These are phyloP conservation scores for Pyrrhura leucotis DNA, from an alignment of 2,797 vertebrate species.

Conservation along the genomic window DNA sequence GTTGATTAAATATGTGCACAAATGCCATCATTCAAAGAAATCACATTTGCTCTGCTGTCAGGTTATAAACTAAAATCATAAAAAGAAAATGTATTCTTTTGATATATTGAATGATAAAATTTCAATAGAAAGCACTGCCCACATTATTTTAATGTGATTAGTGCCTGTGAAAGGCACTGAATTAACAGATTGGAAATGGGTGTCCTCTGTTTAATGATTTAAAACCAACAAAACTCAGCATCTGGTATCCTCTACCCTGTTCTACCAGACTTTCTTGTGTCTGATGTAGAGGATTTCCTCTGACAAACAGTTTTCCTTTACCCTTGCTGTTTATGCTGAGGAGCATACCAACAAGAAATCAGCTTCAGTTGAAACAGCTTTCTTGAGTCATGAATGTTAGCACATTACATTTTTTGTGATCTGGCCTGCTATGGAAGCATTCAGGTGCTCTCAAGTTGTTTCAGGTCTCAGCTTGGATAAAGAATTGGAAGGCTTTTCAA, in stretches of 20 bases:
- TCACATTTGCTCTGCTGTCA: constrained; percentile 64
- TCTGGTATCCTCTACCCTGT: background rate
- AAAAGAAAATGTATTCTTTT: constrained; percentile 47
- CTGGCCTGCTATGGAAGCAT: background rate
- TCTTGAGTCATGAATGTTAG: background rate
- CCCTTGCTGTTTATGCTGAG: background rate
- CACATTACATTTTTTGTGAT: background rate
- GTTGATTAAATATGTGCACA: constrained; percentile 68
- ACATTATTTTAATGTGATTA: constrained; percentile 46
- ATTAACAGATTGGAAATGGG: constrained; percentile 5
- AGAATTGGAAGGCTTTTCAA: background rate
- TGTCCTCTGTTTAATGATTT: background rate
- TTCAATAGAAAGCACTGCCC: constrained; percentile 19
- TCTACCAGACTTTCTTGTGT: background rate
- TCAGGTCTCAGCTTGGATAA: background rate
- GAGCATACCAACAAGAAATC: background rate
- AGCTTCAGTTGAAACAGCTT: background rate
- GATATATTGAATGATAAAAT: constrained; percentile 35
- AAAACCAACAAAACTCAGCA: background rate
- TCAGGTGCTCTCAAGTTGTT: background rate
- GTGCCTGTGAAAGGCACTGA: background rate
- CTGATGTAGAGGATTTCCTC: background rate
- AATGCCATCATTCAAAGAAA: constrained; percentile 68
- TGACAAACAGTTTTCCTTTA: background rate
- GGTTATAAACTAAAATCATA: constrained; percentile 66